Evolutionary conservation across 2,113 vertebrate genomes (phyloP), one percentile per base, ranked within the genome.

Genomic region (Australoheros scitulus): DNA sequence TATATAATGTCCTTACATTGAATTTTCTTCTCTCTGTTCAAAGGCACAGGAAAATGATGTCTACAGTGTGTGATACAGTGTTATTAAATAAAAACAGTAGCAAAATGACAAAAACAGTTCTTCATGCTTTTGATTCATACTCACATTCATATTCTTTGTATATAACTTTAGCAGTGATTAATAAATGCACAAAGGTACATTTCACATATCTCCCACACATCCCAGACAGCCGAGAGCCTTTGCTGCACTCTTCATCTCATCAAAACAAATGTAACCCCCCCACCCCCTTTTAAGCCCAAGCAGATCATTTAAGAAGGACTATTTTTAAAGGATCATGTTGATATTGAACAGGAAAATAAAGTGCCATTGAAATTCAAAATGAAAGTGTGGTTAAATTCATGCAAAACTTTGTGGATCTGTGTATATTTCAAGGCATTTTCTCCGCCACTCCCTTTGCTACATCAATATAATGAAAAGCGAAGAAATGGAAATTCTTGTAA

Each of bases 401-500:
- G 47, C 3, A 0, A 65, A 61, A 70, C 59, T 78, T 79, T 63
- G 13, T 60, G 24, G 52, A 75, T 29, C 56, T 64, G n/a, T 79
- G 22, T 58, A 29, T 79, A 55, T 88, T 47, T 72, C 32, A 79
- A 32, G 36, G 43, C 59, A 79, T 81, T 77, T 72, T 72, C 70
- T 80, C 20, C 9, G 20, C 60, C 59, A 50, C 55, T 82, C 41
- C 61, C 18, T 24, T 38, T 43, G 64, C 26, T 20, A 80, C 79
- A 81, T 74, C 65, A 63, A n/a, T n/a, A n/a, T n/a, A n/a, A 52
- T 82, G 36, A 79, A 85, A 85, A 74, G 56, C 74, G 59, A 52
- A 90, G 77, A 74, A 77, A 89, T 84, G 74, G 65, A 86, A 86
- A 80, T 87, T 57, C 22, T 17, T 82, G 88, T 88, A 85, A 87